Evolutionary conservation across 2,113 vertebrate genomes (phyloP).

Genomic region (Archocentrus centrarchus): DNA sequence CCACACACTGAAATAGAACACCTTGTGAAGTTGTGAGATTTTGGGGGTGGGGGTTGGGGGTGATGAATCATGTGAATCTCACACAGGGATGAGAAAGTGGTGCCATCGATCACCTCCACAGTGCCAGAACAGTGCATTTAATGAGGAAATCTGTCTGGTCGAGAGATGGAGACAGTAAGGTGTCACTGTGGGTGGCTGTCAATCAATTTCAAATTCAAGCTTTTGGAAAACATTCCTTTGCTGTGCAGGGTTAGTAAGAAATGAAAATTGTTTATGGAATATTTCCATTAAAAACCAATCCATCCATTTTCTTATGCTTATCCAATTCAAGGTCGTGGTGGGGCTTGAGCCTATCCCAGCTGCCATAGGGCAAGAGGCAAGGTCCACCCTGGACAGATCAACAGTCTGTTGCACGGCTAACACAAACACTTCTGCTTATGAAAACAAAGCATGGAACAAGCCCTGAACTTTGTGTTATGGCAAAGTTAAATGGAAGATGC

Average conservation of each 20-base stretch:
- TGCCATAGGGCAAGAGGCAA: too few relatives aligned
- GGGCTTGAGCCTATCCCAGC: too few relatives aligned
- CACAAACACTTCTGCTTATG: neutral
- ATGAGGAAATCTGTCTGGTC: slow-evolving; percentile 57
- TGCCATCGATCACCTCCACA: slow-evolving; percentile 49
- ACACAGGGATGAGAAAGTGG: slow-evolving; percentile 13
- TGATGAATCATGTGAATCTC: slow-evolving; percentile 46
- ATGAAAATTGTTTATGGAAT: neutral
- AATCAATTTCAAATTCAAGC: slow-evolving; percentile 22
- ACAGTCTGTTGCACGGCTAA: too few relatives aligned
- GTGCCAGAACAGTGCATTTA: slow-evolving; percentile 40
- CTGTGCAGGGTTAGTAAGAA: neutral
- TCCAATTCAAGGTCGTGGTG: too few relatives aligned
- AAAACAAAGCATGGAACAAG: neutral
- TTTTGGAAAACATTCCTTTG: neutral
- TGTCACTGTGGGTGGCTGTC: slow-evolving; percentile 37
- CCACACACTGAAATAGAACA: slow-evolving; percentile 7
- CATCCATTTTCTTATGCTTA: too few relatives aligned
- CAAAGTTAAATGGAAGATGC: neutral
- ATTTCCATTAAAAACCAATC: too few relatives aligned
- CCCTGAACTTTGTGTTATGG: neutral
- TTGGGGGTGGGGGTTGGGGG: neutral
- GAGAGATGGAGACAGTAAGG: slow-evolving; percentile 21
- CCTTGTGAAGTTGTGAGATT: neutral
- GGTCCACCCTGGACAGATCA: too few relatives aligned